phyloP scores from a whole-genome alignment of 2,888 invertebrate species.

The Eupithecia subfuscata region DNA sequence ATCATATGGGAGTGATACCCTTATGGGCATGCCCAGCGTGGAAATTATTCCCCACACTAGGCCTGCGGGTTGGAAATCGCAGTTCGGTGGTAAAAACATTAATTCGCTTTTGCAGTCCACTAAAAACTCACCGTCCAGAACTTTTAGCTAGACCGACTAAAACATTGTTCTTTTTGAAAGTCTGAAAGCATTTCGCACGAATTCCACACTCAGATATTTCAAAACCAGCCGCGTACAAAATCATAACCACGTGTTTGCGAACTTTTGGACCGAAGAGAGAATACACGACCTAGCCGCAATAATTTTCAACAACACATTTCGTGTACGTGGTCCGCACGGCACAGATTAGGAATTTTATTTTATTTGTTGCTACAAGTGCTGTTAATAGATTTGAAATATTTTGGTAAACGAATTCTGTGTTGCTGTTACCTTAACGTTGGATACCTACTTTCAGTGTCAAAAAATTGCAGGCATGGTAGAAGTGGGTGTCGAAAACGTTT shows the following conservation, averaged over 20 bases:
- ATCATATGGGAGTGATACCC: not conserved
- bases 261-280: slow-evolving; percentile 22
- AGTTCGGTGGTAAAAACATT: not conserved
- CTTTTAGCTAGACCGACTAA: not conserved
- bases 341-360: slow-evolving; percentile 15
- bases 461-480: no score
- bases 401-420: not conserved
- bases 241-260: slow-evolving; percentile 27
- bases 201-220: slow-evolving; percentile 12
- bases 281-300: slow-evolving; percentile 22
- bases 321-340: slow-evolving; percentile 20
- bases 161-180: slow-evolving; percentile 1
- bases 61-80: not conserved
- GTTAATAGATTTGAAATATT: slow-evolving; percentile 11
- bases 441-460: no score
- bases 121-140: not conserved
- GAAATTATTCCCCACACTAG: no score
- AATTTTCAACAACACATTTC: slow-evolving; percentile 25
- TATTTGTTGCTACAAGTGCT: slow-evolving; percentile 2
- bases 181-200: slow-evolving; percentile 10
- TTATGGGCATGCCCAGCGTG: no score
- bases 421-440: not conserved
- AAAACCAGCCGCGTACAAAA: slow-evolving; percentile 19
- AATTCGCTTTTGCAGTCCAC: not conserved
- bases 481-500: no score